A percentile compares a stretch with the other conserved stretches of the same genome.
These are phyloP conservation scores for Saturnia japonica DNA, from an alignment of 2,888 invertebrate genomes.

Conservation along the genomic window DNA sequence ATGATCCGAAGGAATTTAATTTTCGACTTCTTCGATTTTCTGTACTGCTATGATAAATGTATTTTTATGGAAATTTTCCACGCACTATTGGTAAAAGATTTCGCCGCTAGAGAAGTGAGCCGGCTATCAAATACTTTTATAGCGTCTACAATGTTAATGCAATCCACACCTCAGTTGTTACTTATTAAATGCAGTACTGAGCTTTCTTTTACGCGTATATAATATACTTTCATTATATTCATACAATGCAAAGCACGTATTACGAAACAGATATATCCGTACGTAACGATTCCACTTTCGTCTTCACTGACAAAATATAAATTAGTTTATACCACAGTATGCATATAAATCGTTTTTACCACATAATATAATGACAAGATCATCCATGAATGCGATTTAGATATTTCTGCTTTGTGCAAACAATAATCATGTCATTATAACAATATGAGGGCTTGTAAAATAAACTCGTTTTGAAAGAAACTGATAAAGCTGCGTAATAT, in stretches of 20 bases:
- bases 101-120: not conserved
- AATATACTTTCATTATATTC: slow-evolving; percentile 22
- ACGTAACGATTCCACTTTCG: slow-evolving; percentile 57
- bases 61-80: not conserved
- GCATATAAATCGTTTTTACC: not conserved
- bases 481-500: too few relatives aligned
- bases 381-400: slow-evolving; percentile 13
- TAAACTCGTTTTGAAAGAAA: too few relatives aligned
- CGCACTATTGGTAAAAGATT: not conserved
- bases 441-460: too few relatives aligned
- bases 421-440: not conserved
- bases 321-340: slow-evolving; percentile 29
- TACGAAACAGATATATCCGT: slow-evolving; percentile 35
- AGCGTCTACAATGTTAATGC: not conserved
- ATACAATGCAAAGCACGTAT: slow-evolving; percentile 51
- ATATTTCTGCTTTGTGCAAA: not conserved
- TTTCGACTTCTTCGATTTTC: not conserved
- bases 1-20: not conserved
- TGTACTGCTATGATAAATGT: not conserved
- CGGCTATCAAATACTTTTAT: not conserved
- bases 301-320: slow-evolving; percentile 48
- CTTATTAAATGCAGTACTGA: slow-evolving; percentile 17
- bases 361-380: slow-evolving; percentile 24
- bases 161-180: not conserved
- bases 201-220: slow-evolving; percentile 24